Evolutionary conservation across 2,113 vertebrate species (phyloP).

Genomic region (Phalacrocorax brasilianus): DNA sequence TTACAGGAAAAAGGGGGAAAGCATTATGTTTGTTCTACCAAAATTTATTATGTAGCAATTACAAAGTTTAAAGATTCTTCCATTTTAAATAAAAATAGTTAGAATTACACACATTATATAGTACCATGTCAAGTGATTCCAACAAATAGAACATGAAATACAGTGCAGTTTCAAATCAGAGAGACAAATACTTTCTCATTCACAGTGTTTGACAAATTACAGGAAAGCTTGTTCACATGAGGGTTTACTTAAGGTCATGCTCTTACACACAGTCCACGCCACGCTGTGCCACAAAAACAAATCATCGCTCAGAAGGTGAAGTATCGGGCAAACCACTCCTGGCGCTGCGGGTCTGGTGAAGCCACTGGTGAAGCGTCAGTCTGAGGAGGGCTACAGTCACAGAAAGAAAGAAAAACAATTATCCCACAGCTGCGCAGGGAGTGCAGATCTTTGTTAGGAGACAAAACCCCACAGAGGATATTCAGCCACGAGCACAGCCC

Average conservation of each 20-base stretch:
- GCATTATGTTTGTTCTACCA: constrained; percentile 85
- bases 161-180: constrained; percentile 74
- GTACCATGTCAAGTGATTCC: constrained; percentile 72
- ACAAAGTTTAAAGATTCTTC: constrained; percentile 89
- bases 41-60: constrained; percentile 93
- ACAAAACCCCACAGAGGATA: not conserved
- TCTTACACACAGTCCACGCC: constrained; percentile 76
- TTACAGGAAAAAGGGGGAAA: constrained; percentile 65
- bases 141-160: constrained; percentile 73
- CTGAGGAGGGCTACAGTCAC: constrained; percentile 91
- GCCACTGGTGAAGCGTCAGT: constrained; percentile 86
- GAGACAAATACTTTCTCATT: constrained; percentile 77
- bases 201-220: constrained; percentile 77
- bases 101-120: constrained; percentile 75
- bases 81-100: constrained; percentile 85
- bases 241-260: constrained; percentile 81
- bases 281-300: constrained; percentile 65
- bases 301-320: constrained; percentile 92
- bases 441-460: not conserved
- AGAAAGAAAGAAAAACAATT: constrained; percentile 55
- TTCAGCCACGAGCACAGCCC: not conserved
- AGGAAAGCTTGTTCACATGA: constrained; percentile 69
- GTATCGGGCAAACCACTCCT: constrained; percentile 98
- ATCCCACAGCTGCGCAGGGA: constrained; percentile 41
- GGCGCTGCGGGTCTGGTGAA: constrained; percentile 91